phyloP scores from a whole-genome alignment of 2,888 invertebrate genomes.

The Netelia melanura region DNA sequence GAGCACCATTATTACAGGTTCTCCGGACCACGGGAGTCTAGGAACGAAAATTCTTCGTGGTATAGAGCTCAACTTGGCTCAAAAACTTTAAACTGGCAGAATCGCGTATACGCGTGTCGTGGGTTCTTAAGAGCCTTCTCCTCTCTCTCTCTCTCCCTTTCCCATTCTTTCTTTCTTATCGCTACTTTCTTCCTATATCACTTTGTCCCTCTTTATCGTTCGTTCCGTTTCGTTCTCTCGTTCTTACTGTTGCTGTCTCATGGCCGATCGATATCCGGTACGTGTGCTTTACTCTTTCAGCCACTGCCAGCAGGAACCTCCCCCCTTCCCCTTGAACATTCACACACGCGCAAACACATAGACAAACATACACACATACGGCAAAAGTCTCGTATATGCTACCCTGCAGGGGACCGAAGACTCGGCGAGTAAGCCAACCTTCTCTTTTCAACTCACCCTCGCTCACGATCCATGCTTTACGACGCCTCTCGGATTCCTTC shows the following conservation, averaged over 20 bases:
- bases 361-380: slow-evolving; percentile 15
- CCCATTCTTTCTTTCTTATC: background rate
- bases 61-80: slow-evolving; percentile 42
- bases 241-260: slow-evolving; percentile 57
- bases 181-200: slow-evolving; percentile 41
- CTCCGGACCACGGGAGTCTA: slow-evolving; percentile 18
- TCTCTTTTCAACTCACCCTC: slow-evolving; percentile 57
- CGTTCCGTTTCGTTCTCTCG: slow-evolving; percentile 49
- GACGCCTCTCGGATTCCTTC: slow-evolving; percentile 65
- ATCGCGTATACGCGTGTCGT: slow-evolving; percentile 48
- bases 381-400: slow-evolving; percentile 23
- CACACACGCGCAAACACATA: background rate
- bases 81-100: slow-evolving; percentile 55
- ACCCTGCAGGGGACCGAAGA: slow-evolving; percentile 7
- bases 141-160: slow-evolving; percentile 34
- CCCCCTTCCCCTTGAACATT: background rate
- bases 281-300: slow-evolving; percentile 54
- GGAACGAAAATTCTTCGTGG: slow-evolving; percentile 42
- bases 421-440: slow-evolving; percentile 57
- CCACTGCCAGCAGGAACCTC: slow-evolving; percentile 1
- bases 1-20: slow-evolving; percentile 46
- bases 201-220: slow-evolving; percentile 43
- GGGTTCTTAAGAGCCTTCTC: slow-evolving; percentile 51
- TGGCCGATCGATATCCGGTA: slow-evolving; percentile 62
- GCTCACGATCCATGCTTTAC: slow-evolving; percentile 57